Conservation (phyloP, 2,888 invertebrate genomes). For the Andricus quercusramuli region DNA sequence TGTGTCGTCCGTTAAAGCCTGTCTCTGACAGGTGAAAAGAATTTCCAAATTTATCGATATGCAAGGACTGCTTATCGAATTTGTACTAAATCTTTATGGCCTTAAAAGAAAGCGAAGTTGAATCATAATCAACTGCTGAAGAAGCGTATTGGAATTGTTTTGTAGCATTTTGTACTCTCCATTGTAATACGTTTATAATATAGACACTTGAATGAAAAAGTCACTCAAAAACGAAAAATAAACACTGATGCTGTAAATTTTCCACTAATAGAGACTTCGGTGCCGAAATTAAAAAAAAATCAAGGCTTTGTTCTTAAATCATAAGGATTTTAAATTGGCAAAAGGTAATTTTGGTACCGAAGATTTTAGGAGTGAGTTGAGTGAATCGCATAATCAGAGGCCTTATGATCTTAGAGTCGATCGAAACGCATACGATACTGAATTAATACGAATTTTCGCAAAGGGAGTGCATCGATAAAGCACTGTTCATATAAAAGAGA, state of each 20-base stretch:
- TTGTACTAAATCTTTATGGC: conserved; percentile 70
- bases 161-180: conserved; percentile 69
- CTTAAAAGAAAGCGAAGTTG: conserved; percentile 65
- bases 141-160: conserved; percentile 70
- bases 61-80: conserved; percentile 52
- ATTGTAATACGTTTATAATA: conserved; percentile 65
- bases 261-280: conserved; percentile 11
- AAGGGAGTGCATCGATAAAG: conserved; percentile 38
- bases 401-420: conserved; percentile 62
- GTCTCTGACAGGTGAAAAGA: conserved; percentile 54
- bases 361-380: conserved; percentile 51
- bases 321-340: too few relatives aligned
- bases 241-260: conserved; percentile 23
- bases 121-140: conserved; percentile 58
- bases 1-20: conserved; percentile 67
- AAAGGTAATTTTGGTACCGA: conserved; percentile 43
- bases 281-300: conserved; percentile 22
- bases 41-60: conserved; percentile 67
- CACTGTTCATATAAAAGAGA: conserved; percentile 52
- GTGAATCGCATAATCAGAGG: conserved; percentile 67
- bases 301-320: conserved; percentile 46
- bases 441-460: conserved; percentile 51
- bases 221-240: conserved; percentile 32
- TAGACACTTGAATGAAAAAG: conserved; percentile 49
- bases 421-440: conserved; percentile 45